A percentile compares a stretch with the other conserved stretches of the same genome.
Conservation (phyloP, 2,888 invertebrate genomes). For the Melieria picta region DNA sequence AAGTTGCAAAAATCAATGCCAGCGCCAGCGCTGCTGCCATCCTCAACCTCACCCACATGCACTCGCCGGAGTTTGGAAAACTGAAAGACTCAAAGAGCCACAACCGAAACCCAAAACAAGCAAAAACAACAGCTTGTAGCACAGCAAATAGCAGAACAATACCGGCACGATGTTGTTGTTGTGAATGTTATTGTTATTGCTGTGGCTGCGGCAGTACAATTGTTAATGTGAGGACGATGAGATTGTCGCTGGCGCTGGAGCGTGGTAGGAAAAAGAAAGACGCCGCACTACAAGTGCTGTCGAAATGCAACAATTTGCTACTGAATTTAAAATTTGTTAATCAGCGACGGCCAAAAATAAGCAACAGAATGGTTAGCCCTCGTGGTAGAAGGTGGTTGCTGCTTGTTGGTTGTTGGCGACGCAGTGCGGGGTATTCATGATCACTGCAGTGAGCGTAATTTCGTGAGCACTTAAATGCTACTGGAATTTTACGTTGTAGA, state of each 20-base stretch:
- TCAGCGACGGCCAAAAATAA: conserved; percentile 8
- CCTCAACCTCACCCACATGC: conserved; percentile 16
- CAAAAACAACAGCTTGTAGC: neutral
- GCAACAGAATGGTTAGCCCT: neutral
- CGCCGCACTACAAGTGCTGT: conserved; percentile 13
- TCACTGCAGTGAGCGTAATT: neutral
- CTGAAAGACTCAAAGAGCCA: neutral
- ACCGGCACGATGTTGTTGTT: conserved; percentile 31
- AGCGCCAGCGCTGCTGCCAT: too few species aligned
- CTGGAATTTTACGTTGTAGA: conserved; percentile 1
- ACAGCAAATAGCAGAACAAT: conserved; percentile 29
- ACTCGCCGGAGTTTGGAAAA: neutral
- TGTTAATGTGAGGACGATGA: neutral
- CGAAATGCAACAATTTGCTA: conserved; percentile 36
- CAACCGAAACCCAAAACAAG: neutral
- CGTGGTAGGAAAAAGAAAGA: conserved; percentile 16
- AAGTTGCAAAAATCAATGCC: too few species aligned
- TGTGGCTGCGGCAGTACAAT: neutral
- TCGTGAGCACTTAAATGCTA: conserved; percentile 27
- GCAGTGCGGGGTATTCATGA: too few species aligned
- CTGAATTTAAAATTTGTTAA: conserved; percentile 34
- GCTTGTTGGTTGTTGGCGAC: too few species aligned
- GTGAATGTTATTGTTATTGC: conserved; percentile 3
- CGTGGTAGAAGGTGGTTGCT: too few species aligned
- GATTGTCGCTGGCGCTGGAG: conserved; percentile 19